These are phyloP conservation scores for Calidris pugnax DNA, from an alignment of 2,113 vertebrate genomes.

Conservation along the genomic window DNA sequence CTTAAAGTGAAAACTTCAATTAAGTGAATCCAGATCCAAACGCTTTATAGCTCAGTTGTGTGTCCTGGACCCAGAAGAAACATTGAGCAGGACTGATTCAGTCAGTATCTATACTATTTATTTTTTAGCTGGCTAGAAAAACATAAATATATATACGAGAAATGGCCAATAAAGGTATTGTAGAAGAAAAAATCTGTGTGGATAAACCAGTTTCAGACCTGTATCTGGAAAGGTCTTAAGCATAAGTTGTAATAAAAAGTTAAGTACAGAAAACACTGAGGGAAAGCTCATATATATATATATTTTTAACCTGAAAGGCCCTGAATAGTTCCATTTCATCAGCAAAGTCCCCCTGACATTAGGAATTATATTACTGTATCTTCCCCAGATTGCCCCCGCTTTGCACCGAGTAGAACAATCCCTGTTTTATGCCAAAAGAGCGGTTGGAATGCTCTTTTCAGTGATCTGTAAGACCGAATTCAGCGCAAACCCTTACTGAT, in stretches of 20 bases:
- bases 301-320: background rate
- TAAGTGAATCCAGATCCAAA: background rate
- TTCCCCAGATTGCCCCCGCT: background rate
- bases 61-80: background rate
- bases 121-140: background rate
- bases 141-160: background rate
- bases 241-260: background rate
- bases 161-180: background rate
- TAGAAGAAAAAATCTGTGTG: background rate
- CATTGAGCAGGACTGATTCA: background rate
- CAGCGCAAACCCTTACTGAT: background rate
- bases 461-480: background rate
- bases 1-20: background rate
- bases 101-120: background rate
- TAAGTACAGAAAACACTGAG: background rate
- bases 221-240: background rate
- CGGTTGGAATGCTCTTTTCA: background rate
- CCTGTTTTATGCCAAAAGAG: background rate
- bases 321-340: background rate
- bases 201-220: background rate
- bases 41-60: accelerated
- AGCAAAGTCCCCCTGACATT: background rate
- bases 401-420: background rate
- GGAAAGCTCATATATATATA: background rate
- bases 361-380: background rate